Conservation (phyloP, 2,797 vertebrate species). For the Microcaecilia unicolor region DNA sequence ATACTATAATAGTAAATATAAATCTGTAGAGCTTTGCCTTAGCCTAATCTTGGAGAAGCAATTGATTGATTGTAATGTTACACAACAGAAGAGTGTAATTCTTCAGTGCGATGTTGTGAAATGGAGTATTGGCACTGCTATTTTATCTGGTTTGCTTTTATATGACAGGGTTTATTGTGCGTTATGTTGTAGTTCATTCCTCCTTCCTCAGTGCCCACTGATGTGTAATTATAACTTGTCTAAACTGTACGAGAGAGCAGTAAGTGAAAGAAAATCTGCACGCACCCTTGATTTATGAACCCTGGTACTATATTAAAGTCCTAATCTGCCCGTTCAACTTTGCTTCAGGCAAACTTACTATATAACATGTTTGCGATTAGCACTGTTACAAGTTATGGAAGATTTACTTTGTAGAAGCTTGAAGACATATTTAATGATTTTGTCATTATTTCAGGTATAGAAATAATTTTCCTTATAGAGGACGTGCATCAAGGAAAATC, state of each 20-base stretch:
- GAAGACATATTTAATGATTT: conserved; percentile 46
- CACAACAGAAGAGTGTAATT: conserved; percentile 66
- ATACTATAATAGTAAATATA: conserved; percentile 53
- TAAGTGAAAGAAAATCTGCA: conserved; percentile 80
- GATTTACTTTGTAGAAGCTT: conserved; percentile 53
- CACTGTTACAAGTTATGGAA: conserved; percentile 56
- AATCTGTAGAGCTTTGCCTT: conserved; percentile 46
- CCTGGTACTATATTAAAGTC: conserved; percentile 64
- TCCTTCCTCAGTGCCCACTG: conserved; percentile 72
- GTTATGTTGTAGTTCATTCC: conserved; percentile 83
- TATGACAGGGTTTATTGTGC: conserved; percentile 90
- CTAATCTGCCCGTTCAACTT: conserved; percentile 80
- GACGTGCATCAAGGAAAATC: conserved; percentile 33
- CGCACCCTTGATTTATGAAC: conserved; percentile 85
- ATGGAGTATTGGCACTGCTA: conserved; percentile 84
- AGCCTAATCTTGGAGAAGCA: conserved; percentile 60
- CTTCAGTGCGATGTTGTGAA: conserved; percentile 76
- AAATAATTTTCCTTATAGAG: conserved; percentile 46
- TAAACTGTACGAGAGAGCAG: conserved; percentile 73
- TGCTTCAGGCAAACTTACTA: conserved; percentile 61
- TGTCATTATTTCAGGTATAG: conserved; percentile 54
- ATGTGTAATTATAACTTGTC: conserved; percentile 94
- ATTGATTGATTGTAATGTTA: conserved; percentile 73
- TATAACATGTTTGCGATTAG: conserved; percentile 63
- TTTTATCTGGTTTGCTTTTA: conserved; percentile 89